Percentiles rank a stretch among this genome's conserved stretches.
These are phyloP conservation scores for Sebastes elongatus DNA, from an alignment of 2,797 vertebrate genomes.

Conservation along the genomic window DNA sequence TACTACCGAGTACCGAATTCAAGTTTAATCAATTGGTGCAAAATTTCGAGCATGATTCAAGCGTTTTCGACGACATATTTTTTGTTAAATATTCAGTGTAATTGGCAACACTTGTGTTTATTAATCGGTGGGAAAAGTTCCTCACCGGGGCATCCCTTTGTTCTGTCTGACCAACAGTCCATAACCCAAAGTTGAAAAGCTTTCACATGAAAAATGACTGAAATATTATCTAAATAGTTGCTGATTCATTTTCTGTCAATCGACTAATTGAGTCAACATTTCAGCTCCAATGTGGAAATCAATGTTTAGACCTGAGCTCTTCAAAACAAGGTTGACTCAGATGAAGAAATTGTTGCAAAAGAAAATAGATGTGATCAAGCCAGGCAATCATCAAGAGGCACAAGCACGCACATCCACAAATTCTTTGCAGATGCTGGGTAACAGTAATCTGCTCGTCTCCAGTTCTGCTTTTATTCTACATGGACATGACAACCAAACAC, in stretches of 20 bases:
- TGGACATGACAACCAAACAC: background rate
- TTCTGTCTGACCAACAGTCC: background rate
- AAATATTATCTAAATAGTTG: background rate
- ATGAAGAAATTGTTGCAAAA: background rate
- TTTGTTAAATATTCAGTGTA: background rate
- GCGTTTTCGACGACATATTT: too few species aligned
- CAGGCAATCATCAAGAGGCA: background rate
- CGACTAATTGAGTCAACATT: background rate
- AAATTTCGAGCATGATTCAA: background rate
- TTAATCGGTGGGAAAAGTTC: too few species aligned
- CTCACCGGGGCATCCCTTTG: background rate
- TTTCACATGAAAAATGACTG: background rate
- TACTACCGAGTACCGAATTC: too few species aligned
- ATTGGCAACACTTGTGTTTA: too few species aligned
- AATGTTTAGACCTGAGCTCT: background rate
- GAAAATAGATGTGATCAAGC: conserved; percentile 4
- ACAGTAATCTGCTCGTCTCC: background rate
- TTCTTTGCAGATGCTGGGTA: background rate
- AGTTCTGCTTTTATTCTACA: background rate
- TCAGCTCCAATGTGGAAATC: background rate
- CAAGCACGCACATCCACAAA: background rate
- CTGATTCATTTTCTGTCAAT: background rate
- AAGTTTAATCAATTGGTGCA: background rate
- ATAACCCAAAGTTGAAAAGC: background rate
- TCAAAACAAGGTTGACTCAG: background rate